Conservation (phyloP, 2,113 vertebrate genomes). For the Podiceps cristatus region DNA sequence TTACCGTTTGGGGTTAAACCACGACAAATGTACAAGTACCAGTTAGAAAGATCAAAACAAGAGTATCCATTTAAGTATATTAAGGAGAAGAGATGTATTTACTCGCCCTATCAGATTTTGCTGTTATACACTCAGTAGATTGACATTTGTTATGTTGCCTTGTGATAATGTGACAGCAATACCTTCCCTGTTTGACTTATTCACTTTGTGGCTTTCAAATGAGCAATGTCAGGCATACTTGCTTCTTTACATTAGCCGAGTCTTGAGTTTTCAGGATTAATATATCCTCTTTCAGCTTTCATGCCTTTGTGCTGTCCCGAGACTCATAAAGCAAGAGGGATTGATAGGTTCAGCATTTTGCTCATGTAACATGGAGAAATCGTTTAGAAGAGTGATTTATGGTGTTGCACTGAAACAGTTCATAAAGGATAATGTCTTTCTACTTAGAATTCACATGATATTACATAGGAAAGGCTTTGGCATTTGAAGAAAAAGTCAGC, state of each 20-base stretch:
- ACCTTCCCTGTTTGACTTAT: background rate
- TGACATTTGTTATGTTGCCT: background rate
- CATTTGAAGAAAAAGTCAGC: constrained; percentile 63
- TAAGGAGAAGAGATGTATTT: background rate
- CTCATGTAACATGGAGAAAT: background rate
- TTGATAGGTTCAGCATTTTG: constrained; percentile 43
- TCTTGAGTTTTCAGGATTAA: constrained; percentile 17
- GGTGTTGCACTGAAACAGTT: background rate
- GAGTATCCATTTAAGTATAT: background rate
- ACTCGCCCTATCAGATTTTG: background rate
- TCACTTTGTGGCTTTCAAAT: background rate
- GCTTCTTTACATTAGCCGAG: background rate
- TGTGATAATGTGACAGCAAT: background rate
- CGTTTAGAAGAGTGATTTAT: constrained; percentile 24
- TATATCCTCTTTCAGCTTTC: background rate
- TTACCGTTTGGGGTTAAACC: too few relatives aligned
- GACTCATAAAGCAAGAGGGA: constrained; percentile 28
- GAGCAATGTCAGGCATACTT: background rate
- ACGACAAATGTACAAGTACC: background rate
- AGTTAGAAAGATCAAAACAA: background rate
- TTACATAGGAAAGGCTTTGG: constrained; percentile 35
- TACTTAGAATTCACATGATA: constrained; percentile 17
- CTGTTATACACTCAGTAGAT: background rate
- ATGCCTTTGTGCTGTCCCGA: background rate
- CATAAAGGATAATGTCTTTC: constrained; percentile 36